Percentiles rank a stretch among this genome's conserved stretches.
Conservation (phyloP, 2,797 vertebrate species). For the Myotis planiceps region DNA sequence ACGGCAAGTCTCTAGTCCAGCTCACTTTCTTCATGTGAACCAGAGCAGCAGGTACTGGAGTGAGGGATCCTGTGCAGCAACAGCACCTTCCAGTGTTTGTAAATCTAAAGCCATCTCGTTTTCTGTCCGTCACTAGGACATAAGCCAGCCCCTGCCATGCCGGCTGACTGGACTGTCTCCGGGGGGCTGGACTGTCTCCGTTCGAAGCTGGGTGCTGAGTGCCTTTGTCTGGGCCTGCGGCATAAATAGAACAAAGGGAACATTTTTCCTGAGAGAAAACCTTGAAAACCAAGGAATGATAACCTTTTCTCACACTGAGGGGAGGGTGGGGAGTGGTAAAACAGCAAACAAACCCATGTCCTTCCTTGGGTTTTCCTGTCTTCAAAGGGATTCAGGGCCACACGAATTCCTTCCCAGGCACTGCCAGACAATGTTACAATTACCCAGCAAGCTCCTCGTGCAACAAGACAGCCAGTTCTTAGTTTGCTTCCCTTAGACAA, state of each 20-base stretch:
- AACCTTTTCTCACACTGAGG: constrained; percentile 62
- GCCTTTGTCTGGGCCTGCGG: constrained; percentile 66
- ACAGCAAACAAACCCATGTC: constrained; percentile 52
- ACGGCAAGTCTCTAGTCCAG: constrained; percentile 56
- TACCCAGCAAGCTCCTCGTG: not conserved
- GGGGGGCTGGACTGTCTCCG: not conserved
- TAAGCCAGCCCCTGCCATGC: not conserved
- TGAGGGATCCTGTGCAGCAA: not conserved
- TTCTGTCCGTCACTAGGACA: constrained; percentile 26
- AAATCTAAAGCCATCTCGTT: not conserved
- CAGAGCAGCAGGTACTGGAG: not conserved
- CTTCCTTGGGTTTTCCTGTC: constrained; percentile 47
- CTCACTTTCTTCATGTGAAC: constrained; percentile 47
- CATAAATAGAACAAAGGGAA: constrained; percentile 77
- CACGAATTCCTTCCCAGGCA: constrained; percentile 58
- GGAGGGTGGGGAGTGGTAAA: not conserved
- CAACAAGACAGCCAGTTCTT: not conserved
- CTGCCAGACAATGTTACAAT: not conserved
- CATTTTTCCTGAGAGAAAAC: constrained; percentile 68
- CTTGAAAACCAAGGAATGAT: not conserved
- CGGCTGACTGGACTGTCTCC: not conserved
- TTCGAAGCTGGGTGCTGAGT: constrained; percentile 25
- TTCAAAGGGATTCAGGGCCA: constrained; percentile 35
- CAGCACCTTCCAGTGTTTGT: constrained; percentile 51
- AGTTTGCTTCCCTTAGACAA: not conserved